A percentile compares a stretch with the other conserved stretches of the same genome.
Conservation (phyloP, 2,888 invertebrate species). For the Rhopalosiphum nymphaeae region DNA sequence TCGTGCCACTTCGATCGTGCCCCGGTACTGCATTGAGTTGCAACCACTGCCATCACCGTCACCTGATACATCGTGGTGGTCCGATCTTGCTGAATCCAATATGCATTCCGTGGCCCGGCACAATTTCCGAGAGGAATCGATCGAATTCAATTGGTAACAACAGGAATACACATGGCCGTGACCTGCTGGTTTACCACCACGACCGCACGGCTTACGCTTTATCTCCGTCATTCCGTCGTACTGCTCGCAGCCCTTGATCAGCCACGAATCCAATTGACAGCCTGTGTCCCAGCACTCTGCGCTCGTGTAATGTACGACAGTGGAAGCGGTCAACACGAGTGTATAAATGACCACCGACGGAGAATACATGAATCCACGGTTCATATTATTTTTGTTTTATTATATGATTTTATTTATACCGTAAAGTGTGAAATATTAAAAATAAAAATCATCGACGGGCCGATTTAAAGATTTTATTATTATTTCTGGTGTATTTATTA, state of each 20-base stretch:
- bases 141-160: not conserved
- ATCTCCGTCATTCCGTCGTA: slow-evolving; percentile 14
- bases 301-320: not conserved
- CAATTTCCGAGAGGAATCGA: not conserved
- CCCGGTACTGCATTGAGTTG: too few species aligned
- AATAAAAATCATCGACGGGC: not conserved
- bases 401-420: not conserved
- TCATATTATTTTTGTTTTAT: not conserved
- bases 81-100: too few species aligned
- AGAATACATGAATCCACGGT: not conserved
- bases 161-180: slow-evolving; percentile 7
- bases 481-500: not conserved
- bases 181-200: not conserved
- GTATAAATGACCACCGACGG: not conserved
- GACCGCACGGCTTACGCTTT: not conserved
- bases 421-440: not conserved
- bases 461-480: too few species aligned
- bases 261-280: slow-evolving; percentile 13
- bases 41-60: too few species aligned
- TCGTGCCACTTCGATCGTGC: too few species aligned
- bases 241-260: not conserved
- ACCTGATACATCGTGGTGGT: too few species aligned
- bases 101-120: too few species aligned
- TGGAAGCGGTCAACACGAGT: not conserved
- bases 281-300: slow-evolving; percentile 18